phyloP scores from a whole-genome alignment of 2,113 vertebrate genomes.

The human (Homo sapiens) region DNA sequence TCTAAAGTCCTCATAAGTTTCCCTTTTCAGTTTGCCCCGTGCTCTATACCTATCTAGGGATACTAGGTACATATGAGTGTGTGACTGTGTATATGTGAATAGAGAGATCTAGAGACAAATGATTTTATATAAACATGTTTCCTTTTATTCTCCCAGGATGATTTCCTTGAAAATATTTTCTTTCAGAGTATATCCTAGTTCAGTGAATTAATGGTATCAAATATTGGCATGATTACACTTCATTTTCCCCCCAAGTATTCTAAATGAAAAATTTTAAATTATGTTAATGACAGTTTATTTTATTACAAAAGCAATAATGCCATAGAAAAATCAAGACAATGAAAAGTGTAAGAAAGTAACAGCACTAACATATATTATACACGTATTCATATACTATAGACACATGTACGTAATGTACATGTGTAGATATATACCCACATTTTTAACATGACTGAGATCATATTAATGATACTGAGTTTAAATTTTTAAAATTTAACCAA shows the following conservation, averaged over 20 bases:
- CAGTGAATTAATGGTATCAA: not conserved
- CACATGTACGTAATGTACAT: not conserved
- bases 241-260: not conserved
- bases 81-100: not conserved
- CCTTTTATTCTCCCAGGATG: not conserved
- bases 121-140: not conserved
- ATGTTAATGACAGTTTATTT: not conserved
- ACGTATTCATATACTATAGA: not conserved
- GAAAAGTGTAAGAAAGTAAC: not conserved
- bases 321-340: not conserved
- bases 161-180: constrained; percentile 17
- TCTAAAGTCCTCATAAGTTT: not conserved
- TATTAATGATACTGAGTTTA: not conserved
- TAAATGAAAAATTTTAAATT: not conserved
- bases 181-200: not conserved
- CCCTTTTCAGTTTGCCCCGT: not conserved
- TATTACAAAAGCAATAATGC: not conserved
- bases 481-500: not conserved
- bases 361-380: not conserved
- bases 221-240: not conserved
- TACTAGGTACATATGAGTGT: not conserved
- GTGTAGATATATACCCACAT: not conserved
- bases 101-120: not conserved
- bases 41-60: no score
- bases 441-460: not conserved